Conservation (phyloP, 2,113 vertebrate genomes). For the Zosterops hypoxanthus region DNA sequence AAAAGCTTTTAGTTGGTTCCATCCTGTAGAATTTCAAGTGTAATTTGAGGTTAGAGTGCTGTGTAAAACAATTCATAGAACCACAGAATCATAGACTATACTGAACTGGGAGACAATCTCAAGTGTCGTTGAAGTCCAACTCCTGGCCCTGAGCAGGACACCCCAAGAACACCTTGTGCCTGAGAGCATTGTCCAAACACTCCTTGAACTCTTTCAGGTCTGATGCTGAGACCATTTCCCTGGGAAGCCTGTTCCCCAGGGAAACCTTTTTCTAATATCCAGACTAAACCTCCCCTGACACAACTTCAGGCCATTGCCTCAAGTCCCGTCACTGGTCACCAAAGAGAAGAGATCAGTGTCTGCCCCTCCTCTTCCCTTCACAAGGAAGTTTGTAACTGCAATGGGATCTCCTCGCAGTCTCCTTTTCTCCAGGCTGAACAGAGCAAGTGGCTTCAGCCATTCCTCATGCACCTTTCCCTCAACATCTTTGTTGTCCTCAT, state of each 20-base stretch:
- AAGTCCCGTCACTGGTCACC: background rate
- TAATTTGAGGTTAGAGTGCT: background rate
- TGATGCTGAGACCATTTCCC: background rate
- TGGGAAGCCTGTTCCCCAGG: background rate
- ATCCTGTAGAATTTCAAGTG: background rate
- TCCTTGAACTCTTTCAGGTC: background rate
- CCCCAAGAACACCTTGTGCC: background rate
- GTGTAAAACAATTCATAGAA: background rate
- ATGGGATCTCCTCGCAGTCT: background rate
- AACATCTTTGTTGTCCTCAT: background rate
- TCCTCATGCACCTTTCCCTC: background rate
- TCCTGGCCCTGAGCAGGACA: background rate
- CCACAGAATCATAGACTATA: background rate
- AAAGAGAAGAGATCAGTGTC: background rate
- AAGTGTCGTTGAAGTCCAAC: fast-evolving
- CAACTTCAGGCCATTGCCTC: fast-evolving
- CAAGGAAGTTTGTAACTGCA: background rate
- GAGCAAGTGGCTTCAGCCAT: fast-evolving
- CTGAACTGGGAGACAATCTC: background rate
- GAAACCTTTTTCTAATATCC: background rate
- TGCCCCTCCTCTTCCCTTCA: background rate
- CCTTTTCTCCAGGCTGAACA: background rate
- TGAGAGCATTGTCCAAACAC: background rate
- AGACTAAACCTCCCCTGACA: background rate
- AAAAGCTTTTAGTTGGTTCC: background rate